These are phyloP conservation scores for Sciaenops ocellatus DNA, from an alignment of 2,797 vertebrate species.

Conservation along the genomic window DNA sequence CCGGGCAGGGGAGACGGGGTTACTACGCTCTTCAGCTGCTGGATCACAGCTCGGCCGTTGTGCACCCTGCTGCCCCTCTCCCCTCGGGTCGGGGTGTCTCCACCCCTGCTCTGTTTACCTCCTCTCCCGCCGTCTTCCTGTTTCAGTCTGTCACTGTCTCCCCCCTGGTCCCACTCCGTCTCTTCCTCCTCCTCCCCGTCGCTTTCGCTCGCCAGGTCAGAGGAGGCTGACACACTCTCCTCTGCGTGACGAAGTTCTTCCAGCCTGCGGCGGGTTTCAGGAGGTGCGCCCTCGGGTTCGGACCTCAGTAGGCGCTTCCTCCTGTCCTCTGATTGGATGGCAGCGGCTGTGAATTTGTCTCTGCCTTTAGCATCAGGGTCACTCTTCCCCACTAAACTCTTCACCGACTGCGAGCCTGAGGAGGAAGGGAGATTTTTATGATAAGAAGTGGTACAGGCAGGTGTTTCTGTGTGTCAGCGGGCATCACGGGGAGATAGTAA, in stretches of 20 bases:
- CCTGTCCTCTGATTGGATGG: slow-evolving; percentile 78
- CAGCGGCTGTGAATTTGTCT: slow-evolving; percentile 68
- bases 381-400: slow-evolving; percentile 73
- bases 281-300: slow-evolving; percentile 79
- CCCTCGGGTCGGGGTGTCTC: slow-evolving; percentile 53
- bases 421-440: slow-evolving; percentile 29
- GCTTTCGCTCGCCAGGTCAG: slow-evolving; percentile 84
- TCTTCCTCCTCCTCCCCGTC: slow-evolving; percentile 83
- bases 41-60: slow-evolving; percentile 87
- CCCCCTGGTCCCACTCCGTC: slow-evolving; percentile 75
- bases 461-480: slow-evolving; percentile 13
- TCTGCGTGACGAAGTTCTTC: slow-evolving; percentile 81
- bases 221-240: slow-evolving; percentile 84
- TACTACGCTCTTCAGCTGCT: slow-evolving; percentile 85
- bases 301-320: slow-evolving; percentile 84
- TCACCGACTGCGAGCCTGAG: slow-evolving; percentile 80
- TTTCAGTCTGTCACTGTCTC: slow-evolving; percentile 70
- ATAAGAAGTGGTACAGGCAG: neutral
- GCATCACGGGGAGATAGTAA: slow-evolving; percentile 4
- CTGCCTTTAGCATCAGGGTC: slow-evolving; percentile 82
- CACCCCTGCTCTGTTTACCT: slow-evolving; percentile 64
- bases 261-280: slow-evolving; percentile 78
- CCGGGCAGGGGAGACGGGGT: slow-evolving; percentile 73
- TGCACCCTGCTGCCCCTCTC: slow-evolving; percentile 75
- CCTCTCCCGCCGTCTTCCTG: slow-evolving; percentile 75